Conservation (phyloP, 2,888 invertebrate genomes). For the Phortica magna region DNA sequence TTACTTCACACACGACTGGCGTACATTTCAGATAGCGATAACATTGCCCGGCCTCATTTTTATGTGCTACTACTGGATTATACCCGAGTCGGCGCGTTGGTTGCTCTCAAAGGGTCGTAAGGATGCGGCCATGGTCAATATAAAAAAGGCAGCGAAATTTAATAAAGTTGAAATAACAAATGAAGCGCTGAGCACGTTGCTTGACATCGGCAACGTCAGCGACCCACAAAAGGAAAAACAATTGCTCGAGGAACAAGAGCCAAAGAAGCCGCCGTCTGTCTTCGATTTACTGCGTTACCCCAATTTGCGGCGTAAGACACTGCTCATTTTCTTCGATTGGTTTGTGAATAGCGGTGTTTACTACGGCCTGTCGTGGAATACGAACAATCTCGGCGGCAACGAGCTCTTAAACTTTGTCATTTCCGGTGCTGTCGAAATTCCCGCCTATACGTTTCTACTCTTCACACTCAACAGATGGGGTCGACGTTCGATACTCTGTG, state of each 20-base stretch:
- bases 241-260: slow-evolving; percentile 50
- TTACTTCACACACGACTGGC: slow-evolving; percentile 84
- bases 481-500: slow-evolving; percentile 83
- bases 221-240: slow-evolving; percentile 46
- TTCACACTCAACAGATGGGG: slow-evolving; percentile 85
- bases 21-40: slow-evolving; percentile 84
- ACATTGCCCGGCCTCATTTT: slow-evolving; percentile 85
- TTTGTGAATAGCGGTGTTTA: slow-evolving; percentile 88
- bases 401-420: slow-evolving; percentile 86
- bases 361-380: slow-evolving; percentile 88
- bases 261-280: slow-evolving; percentile 76
- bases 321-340: slow-evolving; percentile 88
- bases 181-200: slow-evolving; percentile 80
- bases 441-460: slow-evolving; percentile 84
- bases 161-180: slow-evolving; percentile 82
- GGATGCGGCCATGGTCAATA: slow-evolving; percentile 81
- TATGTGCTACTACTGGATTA: slow-evolving; percentile 86
- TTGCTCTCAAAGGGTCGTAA: slow-evolving; percentile 82
- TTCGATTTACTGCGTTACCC: slow-evolving; percentile 83
- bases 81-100: slow-evolving; percentile 88
- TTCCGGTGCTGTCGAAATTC: slow-evolving; percentile 87
- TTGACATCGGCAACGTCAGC: slow-evolving; percentile 75
- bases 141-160: slow-evolving; percentile 82
- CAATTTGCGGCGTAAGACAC: slow-evolving; percentile 82
- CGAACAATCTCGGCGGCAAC: slow-evolving; percentile 85